Percentiles rank a stretch among this genome's conserved stretches.
phyloP scores from a whole-genome alignment of 2,888 invertebrate species.

The Gortyna flavago region DNA sequence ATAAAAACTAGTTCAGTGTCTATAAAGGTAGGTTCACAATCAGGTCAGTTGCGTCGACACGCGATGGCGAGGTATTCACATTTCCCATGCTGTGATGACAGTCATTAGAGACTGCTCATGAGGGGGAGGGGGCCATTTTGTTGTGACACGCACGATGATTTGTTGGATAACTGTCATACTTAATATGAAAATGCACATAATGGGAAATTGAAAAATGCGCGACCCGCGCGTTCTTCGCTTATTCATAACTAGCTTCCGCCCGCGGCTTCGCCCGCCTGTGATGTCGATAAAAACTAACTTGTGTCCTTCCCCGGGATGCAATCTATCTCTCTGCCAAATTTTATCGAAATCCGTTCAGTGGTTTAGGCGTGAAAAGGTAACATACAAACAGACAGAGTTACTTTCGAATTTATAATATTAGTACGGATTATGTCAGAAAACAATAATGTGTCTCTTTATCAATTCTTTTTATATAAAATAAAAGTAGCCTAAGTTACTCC shows the following conservation, averaged over 20 bases:
- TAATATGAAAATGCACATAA: background rate
- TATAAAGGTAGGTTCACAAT: slow-evolving; percentile 1
- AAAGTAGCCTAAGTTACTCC: too few relatives aligned
- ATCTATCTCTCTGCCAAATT: too few relatives aligned
- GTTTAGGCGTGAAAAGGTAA: too few relatives aligned
- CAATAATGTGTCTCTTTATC: background rate
- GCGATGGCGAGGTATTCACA: slow-evolving; percentile 33
- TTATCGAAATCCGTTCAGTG: too few relatives aligned
- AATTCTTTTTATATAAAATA: too few relatives aligned
- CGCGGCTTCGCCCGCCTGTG: too few relatives aligned
- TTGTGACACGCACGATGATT: slow-evolving; percentile 3
- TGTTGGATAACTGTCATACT: background rate
- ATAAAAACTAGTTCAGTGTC: slow-evolving; percentile 27
- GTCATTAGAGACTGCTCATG: slow-evolving; percentile 5
- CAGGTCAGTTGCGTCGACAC: slow-evolving; percentile 20
- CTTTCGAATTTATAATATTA: too few relatives aligned
- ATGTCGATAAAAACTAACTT: too few relatives aligned
- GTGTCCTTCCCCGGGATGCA: too few relatives aligned
- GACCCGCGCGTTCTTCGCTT: background rate
- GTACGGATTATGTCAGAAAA: background rate
- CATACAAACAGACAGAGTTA: too few relatives aligned
- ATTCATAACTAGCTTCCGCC: too few relatives aligned
- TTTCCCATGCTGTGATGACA: slow-evolving; percentile 39
- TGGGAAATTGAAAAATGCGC: background rate
- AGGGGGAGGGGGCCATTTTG: background rate